Conservation (phyloP, 2,113 vertebrate species). For the Eretmochelys imbricata region DNA sequence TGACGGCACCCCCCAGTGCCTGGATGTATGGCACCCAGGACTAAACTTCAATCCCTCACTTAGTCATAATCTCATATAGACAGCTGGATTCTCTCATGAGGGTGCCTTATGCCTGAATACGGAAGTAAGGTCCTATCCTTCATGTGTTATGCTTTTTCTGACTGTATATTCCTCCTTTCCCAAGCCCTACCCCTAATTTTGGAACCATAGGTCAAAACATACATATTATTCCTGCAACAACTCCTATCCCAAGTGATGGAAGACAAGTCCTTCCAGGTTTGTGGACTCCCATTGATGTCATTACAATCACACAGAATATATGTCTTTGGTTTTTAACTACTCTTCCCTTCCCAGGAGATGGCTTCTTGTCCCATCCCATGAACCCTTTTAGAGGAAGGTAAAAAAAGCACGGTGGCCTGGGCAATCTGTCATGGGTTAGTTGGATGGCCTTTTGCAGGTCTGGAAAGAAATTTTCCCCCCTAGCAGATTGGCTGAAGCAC, state of each 20-base stretch:
- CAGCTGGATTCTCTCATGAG: background rate
- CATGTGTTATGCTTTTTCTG: background rate
- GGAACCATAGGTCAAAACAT: background rate
- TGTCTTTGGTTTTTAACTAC: background rate
- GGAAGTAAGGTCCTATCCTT: background rate
- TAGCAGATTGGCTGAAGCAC: background rate
- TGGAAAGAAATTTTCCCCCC: background rate
- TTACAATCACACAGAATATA: background rate
- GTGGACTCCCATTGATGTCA: background rate
- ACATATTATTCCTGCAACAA: background rate
- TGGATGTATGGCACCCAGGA: background rate
- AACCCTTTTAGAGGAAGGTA: background rate
- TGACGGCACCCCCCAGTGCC: background rate
- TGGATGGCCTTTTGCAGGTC: background rate
- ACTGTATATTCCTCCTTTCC: background rate
- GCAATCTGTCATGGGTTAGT: background rate
- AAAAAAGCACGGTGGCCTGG: background rate
- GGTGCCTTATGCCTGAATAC: background rate
- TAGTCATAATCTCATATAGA: background rate
- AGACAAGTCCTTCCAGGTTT: background rate
- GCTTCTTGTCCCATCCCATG: background rate
- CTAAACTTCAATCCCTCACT: background rate
- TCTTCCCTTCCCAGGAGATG: background rate
- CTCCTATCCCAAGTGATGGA: background rate
- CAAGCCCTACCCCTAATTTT: background rate